Conservation (phyloP, 2,113 vertebrate genomes). For the Acrocephalus arundinaceus region DNA sequence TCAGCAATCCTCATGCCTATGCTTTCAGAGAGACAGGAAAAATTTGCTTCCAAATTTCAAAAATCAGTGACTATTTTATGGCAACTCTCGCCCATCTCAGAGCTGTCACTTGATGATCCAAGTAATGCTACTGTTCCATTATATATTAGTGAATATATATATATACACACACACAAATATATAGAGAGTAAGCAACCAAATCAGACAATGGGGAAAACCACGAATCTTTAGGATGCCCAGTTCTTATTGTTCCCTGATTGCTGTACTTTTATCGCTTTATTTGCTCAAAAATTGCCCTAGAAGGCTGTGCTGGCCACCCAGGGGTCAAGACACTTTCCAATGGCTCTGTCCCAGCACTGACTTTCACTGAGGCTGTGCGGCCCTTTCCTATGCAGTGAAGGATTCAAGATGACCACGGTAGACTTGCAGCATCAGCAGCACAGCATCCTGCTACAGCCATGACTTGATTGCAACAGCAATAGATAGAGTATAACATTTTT, state of each 20-base stretch:
- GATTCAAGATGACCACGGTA: background rate
- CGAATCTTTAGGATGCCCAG: background rate
- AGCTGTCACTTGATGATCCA: background rate
- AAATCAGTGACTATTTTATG: background rate
- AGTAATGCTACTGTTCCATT: background rate
- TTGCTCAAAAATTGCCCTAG: background rate
- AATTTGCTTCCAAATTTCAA: background rate
- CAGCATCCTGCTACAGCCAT: background rate
- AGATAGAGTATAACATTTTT: background rate
- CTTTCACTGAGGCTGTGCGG: rapidly evolving
- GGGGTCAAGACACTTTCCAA: background rate
- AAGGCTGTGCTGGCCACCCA: background rate
- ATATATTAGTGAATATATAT: background rate
- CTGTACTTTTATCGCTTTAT: background rate
- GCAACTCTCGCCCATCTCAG: background rate
- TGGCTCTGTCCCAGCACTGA: rapidly evolving
- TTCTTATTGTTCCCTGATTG: background rate
- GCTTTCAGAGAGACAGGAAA: background rate
- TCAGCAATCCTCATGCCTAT: background rate
- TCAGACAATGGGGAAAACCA: background rate
- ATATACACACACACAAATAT: background rate
- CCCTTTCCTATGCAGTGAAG: background rate
- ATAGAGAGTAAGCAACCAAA: background rate
- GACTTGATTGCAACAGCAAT: background rate
- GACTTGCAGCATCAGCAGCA: background rate